Evolutionary conservation across 2,888 invertebrate species (phyloP).

Genomic region (Dastarcus helophoroides): DNA sequence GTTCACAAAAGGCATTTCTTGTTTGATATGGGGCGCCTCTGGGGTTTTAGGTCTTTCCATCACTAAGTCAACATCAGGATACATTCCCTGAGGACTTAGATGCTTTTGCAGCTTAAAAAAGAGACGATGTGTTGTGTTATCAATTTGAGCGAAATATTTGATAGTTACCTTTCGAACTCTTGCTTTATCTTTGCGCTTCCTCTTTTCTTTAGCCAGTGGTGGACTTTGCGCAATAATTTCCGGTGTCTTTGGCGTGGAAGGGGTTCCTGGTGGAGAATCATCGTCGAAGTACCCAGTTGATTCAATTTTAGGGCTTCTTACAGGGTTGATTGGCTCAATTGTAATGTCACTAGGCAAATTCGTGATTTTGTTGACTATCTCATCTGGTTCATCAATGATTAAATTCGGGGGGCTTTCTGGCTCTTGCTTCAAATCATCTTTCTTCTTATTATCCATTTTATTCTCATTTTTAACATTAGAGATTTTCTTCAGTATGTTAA

Average conservation of each 20-base stretch:
- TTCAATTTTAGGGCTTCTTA: slow-evolving; percentile 31
- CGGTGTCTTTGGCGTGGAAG: slow-evolving; percentile 45
- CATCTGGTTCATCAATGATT: slow-evolving; percentile 35
- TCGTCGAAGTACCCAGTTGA: slow-evolving; percentile 34
- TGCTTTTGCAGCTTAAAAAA: slow-evolving; percentile 17
- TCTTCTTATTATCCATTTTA: slow-evolving; percentile 38
- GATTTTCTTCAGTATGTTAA: slow-evolving; percentile 81
- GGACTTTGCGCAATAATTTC: slow-evolving; percentile 46
- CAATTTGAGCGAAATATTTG: too few species aligned
- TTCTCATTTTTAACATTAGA: slow-evolving; percentile 62
- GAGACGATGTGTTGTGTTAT: slow-evolving; percentile 10
- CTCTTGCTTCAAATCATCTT: slow-evolving; percentile 30
- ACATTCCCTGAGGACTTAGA: slow-evolving; percentile 20
- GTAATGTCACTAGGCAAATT: slow-evolving; percentile 42
- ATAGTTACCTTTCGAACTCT: slow-evolving; percentile 29
- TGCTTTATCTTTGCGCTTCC: slow-evolving; percentile 39
- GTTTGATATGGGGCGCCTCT: slow-evolving; percentile 22
- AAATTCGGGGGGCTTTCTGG: slow-evolving; percentile 36
- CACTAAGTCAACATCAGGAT: slow-evolving; percentile 11
- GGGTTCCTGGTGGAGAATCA: slow-evolving; percentile 44
- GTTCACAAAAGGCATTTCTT: neutral
- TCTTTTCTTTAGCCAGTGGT: slow-evolving; percentile 48
- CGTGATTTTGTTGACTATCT: slow-evolving; percentile 25
- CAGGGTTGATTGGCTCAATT: slow-evolving; percentile 38
- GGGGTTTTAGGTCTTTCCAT: slow-evolving; percentile 34